A percentile compares a stretch with the other conserved stretches of the same genome.
Conservation (phyloP, 2,888 invertebrate genomes). For the Tromatobia lineatoria region DNA sequence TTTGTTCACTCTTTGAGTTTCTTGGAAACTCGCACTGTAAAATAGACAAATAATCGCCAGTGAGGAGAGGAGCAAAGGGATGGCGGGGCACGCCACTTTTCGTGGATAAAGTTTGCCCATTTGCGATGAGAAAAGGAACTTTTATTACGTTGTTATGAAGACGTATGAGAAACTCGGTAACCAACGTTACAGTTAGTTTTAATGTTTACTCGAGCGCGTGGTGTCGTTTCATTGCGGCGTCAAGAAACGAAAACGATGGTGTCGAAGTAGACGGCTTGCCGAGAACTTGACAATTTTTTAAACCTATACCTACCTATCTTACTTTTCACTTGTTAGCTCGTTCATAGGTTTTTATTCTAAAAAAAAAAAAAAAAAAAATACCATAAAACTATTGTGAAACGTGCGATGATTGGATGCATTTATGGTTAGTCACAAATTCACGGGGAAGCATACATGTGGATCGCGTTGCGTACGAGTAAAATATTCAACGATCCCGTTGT, state of each 20-base stretch:
- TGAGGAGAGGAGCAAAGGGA: background rate
- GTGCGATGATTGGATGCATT: constrained; percentile 16
- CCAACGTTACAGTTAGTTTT: constrained; percentile 46
- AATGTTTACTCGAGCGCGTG: constrained; percentile 55
- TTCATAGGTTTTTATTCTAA: constrained; percentile 12
- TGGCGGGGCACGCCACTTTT: no score
- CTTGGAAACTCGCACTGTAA: constrained; percentile 46
- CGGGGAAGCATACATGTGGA: constrained; percentile 48
- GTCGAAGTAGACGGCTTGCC: constrained; percentile 19
- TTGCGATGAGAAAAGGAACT: constrained; percentile 76
- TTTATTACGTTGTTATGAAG: constrained; percentile 79
- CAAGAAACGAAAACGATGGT: constrained; percentile 37
- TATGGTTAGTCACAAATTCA: constrained; percentile 36
- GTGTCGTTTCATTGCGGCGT: constrained; percentile 8
- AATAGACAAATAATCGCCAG: constrained; percentile 62
- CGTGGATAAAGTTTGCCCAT: constrained; percentile 79
- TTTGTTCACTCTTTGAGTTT: background rate
- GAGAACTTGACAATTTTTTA: constrained; percentile 9
- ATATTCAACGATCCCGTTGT: constrained; percentile 82
- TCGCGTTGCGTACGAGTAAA: constrained; percentile 78
- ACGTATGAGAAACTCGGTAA: constrained; percentile 70
- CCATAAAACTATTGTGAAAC: constrained; percentile 43
- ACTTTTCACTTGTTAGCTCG: constrained; percentile 1
- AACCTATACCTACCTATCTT: constrained; percentile 15
- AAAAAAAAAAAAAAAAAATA: constrained; percentile 19